Base-by-base conservation (phyloP, 2,888 invertebrate genomes). In the Sesia bembeciformis region DNA sequence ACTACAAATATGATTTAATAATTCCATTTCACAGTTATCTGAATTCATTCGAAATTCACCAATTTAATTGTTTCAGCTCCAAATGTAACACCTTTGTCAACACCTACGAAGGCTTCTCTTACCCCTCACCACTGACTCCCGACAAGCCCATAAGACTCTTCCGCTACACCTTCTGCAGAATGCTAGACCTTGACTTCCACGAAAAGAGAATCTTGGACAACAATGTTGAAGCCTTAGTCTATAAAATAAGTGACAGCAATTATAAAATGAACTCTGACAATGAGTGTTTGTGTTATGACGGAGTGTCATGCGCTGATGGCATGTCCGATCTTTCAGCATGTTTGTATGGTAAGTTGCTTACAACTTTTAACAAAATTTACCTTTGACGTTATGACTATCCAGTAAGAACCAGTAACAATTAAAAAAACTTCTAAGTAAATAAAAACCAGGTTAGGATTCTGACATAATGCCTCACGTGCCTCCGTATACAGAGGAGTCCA, bases 141-240 rank as follows among this genome's bases (percentile, higher is more conserved):
- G 87, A 84, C 0, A 85, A 83, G 0, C 72, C 78, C 0, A 86
- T 96, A 58, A 80, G 90, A 8, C 72, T 96, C 4, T 97, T 93
- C 76, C 90, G 95, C 39, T 92, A 93, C 63, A 92, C 95, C 0
- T 93, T 97, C 67, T 97, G 97, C 74, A 90, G 96, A 51, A 90
- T 93, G 0, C 66, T 96, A 46, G 92, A 83, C 60, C 59, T 84
- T 41, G 74, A 78, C 39, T 84, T 74, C 56, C 57, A 67, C 0
- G 74, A 67, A 2, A 66, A 54, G 3, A 61, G 55, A 53, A 59
- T 57, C 7, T 66, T 67, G 57, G 67, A 75, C 5, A 74, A 69
- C 7, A 94, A 94, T 0, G 81, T 93, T 0, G 83, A 91, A 6
- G 93, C 90, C 0, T 89, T 91, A 59, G 80, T 90, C 57, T 96